Evolutionary conservation across 2,113 vertebrate genomes (phyloP).

Genomic region (Elaphurus davidianus): DNA sequence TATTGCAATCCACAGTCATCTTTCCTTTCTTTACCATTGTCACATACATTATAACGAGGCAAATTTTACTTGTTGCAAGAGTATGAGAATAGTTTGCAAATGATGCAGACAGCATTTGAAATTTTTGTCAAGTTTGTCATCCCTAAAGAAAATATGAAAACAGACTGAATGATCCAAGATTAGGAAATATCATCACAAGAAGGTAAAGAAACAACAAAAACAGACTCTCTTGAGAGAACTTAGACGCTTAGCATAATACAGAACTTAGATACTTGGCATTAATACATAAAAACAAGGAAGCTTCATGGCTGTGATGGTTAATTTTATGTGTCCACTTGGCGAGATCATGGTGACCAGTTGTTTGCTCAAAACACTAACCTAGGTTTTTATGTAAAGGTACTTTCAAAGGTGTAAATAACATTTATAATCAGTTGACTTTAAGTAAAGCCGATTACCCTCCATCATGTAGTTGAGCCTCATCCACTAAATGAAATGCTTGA

Average conservation of each 20-base stretch:
- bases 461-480: not conserved
- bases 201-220: not conserved
- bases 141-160: slow-evolving; percentile 6
- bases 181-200: not conserved
- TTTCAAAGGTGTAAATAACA: not conserved
- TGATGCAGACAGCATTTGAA: not conserved
- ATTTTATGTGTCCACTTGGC: not conserved
- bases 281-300: not conserved
- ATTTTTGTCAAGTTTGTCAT: not conserved
- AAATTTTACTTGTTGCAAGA: not conserved
- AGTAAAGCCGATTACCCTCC: not conserved
- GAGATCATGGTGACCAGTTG: not conserved
- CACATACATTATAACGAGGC: not conserved
- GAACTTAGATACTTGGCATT: not conserved
- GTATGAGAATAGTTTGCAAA: not conserved
- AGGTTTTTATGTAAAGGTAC: not conserved
- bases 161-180: not conserved
- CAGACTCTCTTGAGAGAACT: not conserved
- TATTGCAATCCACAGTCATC: not conserved
- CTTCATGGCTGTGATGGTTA: not conserved
- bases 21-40: not conserved
- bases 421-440: not conserved
- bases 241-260: not conserved
- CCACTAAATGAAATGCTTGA: not conserved
- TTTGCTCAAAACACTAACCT: not conserved